Conservation (phyloP, 1,140 invertebrate species). For the Hyles vespertilio region DNA sequence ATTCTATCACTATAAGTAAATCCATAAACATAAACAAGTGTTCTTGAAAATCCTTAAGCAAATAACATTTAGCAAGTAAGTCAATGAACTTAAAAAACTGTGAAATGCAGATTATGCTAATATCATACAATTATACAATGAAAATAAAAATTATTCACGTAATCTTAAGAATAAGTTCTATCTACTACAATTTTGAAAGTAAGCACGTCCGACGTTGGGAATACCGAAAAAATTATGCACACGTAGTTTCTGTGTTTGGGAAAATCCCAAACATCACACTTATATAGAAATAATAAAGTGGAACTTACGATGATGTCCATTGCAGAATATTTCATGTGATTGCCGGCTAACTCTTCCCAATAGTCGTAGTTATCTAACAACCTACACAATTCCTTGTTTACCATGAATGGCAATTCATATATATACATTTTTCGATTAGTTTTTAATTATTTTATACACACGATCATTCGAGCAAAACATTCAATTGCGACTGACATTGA, state of each 20-base stretch:
- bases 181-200: too few relatives aligned
- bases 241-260: slow-evolving; percentile 13
- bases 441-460: slow-evolving; percentile 8
- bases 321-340: slow-evolving; percentile 74
- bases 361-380: slow-evolving; percentile 86
- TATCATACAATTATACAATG: too few relatives aligned
- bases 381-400: slow-evolving; percentile 82
- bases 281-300: slow-evolving; percentile 8
- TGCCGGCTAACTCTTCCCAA: slow-evolving; percentile 85
- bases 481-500: not conserved
- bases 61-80: too few relatives aligned
- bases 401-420: slow-evolving; percentile 83
- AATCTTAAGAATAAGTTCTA: not conserved
- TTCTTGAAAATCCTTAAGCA: too few relatives aligned
- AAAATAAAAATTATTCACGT: not conserved
- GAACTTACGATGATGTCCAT: slow-evolving; percentile 76
- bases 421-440: slow-evolving; percentile 76
- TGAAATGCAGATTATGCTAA: too few relatives aligned
- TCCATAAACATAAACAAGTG: too few relatives aligned
- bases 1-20: too few relatives aligned
- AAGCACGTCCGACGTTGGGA: too few relatives aligned
- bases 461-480: not conserved
- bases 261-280: slow-evolving; percentile 29
- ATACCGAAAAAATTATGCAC: too few relatives aligned
- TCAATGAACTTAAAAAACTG: too few relatives aligned